These are phyloP conservation scores for Rallus crepitans DNA, from an alignment of 2,797 vertebrate species.

Conservation along the genomic window DNA sequence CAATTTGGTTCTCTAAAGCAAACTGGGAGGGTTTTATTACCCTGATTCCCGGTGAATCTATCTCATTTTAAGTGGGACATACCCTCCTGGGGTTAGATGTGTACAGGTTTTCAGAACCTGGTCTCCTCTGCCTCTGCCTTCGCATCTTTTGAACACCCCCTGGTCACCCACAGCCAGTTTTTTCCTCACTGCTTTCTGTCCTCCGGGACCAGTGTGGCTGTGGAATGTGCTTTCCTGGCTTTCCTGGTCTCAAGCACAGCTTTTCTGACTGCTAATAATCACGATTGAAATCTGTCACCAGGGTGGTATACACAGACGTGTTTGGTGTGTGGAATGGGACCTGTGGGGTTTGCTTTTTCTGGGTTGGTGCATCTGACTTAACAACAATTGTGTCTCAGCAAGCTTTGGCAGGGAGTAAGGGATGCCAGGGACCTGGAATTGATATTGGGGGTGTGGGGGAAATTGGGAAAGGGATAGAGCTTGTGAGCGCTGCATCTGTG, in stretches of 20 bases:
- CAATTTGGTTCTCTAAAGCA: neutral
- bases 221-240: neutral
- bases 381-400: neutral
- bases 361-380: neutral
- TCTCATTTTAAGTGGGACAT: neutral
- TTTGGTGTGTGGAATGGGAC: neutral
- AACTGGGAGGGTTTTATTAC: neutral
- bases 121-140: neutral
- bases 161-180: neutral
- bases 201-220: neutral
- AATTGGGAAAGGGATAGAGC: neutral
- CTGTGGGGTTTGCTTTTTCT: neutral
- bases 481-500: neutral
- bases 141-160: neutral
- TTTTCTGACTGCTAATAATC: neutral
- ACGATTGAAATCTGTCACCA: neutral
- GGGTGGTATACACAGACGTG: neutral
- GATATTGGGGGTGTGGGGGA: rapidly evolving
- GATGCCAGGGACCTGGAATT: neutral
- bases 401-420: neutral
- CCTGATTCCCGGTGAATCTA: neutral
- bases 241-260: neutral
- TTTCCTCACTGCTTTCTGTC: neutral
- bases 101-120: neutral
- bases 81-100: neutral